Evolutionary conservation across 1,140 invertebrate species (phyloP), one percentile per base, ranked within the genome.

Genomic region (Drosophila azteca): DNA sequence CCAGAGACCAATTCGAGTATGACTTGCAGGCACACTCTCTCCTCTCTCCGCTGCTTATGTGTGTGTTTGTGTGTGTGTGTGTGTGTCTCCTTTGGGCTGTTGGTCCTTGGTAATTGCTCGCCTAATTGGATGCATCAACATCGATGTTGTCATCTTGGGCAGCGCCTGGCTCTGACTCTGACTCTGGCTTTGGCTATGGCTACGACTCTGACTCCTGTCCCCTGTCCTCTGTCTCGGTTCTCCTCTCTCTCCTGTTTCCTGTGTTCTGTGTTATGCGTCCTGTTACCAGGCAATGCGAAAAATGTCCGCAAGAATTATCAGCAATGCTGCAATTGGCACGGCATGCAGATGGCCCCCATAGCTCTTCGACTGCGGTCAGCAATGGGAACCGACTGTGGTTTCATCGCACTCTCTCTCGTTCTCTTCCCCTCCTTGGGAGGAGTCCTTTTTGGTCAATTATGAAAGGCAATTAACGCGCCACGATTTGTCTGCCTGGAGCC

Each of bases 51-150:
- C 35, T 11, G 9, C 4, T 11, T 39, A 3, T 13, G 3, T 8
- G 35, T 13, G 35, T 39, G 11, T 39, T 3, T 39, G 35, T 13
- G 35, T 39, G 11, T 13, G 35, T 39, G 11, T 39, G 11, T 39
- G 35, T 13, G 35, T 39, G 11, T 5, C 46, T 66, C 61, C 61
- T 53, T 66, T 31, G 64, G 35, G 20, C 26, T 63, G 8, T 35
- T 6, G 63, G 26, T 68, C 8, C 68, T 43, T 24, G 81, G 59
- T 81, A 87, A 85, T 85, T 85, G 82, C 49, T 29, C 44, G 24
- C 35, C 68, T 85, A 85, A 85, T 85, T 85, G 82, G 74, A 59
- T 81, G 77, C 82, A 87, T 75, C 74, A 72, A 79, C 80, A 78
- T 65, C 43, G 44, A 49, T 45, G 49, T 45, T 63, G 66, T 72